Evolutionary conservation across 2,113 vertebrate genomes (phyloP), one percentile per base, ranked within the genome.

Genomic region (Rhizomys pruinosus): DNA sequence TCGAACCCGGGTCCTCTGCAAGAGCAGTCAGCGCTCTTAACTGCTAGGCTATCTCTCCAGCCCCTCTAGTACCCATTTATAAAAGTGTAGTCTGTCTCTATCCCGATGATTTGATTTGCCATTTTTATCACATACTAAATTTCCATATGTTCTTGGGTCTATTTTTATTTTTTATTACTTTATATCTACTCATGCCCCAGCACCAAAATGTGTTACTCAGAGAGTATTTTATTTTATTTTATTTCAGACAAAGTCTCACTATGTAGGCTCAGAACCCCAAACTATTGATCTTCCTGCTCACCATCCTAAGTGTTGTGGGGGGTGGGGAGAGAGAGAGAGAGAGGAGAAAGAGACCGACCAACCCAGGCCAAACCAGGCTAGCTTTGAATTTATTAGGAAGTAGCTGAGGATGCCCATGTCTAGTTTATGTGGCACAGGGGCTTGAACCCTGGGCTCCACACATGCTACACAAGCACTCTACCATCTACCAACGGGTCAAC

Each of bases 91-190:
- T 85, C 42, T 19, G 5, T 68, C 47, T 76, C 74, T 69, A 69
- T 37, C 39, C 42, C 52, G 55, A 11, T 32, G 39, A 68, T 68
- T 47, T 89, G 73, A 91, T 64, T 79, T 81, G 19, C 4, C 42
- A 89, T 52, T 82, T 89, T 87, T 86, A 77, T 52, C 63, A 87
- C 39, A 81, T 11, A 11, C 44, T 73, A 73, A 84, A 84, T 68
- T 92, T 68, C 44, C 22, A 1, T 39, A 92, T 81, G 77, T 87
- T 81, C 61, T 84, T 90, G 27, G 37, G 44, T 37, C 27, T 78
- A 13, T 42, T 78, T 57, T 52, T 8, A 72, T 64, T 72, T 76
- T 25, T 27, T 19, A 61, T 81, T 29, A 91, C 22, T 79, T 4
- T 39, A 52, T 79, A 47, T 80, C 81, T 72, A 77, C 86, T 47